phyloP scores from a whole-genome alignment of 2,888 invertebrate genomes.

The Onthophagus sagittarius region DNA sequence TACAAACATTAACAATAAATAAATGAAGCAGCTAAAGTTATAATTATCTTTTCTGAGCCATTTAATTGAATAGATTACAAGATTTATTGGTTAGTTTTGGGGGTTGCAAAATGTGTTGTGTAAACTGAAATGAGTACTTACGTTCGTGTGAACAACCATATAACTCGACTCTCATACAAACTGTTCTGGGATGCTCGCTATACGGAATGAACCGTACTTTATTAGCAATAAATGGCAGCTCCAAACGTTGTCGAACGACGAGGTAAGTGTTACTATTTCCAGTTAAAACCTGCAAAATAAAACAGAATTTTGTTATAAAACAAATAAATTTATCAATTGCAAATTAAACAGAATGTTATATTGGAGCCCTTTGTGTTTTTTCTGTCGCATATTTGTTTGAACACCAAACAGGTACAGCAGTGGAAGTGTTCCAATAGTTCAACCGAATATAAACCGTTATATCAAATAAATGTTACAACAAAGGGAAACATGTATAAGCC shows the following conservation, averaged over 20 bases:
- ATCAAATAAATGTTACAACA: background rate
- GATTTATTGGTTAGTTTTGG: too few relatives aligned
- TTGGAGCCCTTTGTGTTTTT: background rate
- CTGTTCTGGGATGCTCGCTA: constrained; percentile 78
- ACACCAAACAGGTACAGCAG: background rate
- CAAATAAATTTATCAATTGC: background rate
- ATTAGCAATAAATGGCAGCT: constrained; percentile 81
- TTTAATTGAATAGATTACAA: too few relatives aligned
- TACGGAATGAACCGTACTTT: constrained; percentile 85
- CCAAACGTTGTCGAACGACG: constrained; percentile 65
- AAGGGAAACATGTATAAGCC: background rate
- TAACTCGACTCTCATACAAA: constrained; percentile 89
- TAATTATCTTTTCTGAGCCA: too few relatives aligned
- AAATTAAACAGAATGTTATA: background rate
- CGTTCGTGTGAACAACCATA: constrained; percentile 81
- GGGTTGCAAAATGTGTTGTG: background rate
- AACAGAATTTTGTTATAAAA: constrained; percentile 3
- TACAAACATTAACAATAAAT: too few relatives aligned
- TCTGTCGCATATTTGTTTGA: background rate
- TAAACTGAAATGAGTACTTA: constrained; percentile 48
- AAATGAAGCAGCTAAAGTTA: too few relatives aligned
- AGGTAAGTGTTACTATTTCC: constrained; percentile 77
- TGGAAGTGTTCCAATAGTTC: background rate
- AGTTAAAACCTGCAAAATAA: constrained; percentile 64
- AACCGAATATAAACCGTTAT: background rate